A percentile compares a stretch with the other conserved stretches of the same genome.
Evolutionary conservation across 2,888 invertebrate species (phyloP).

Genomic region (Hemistola chrysoprasaria): DNA sequence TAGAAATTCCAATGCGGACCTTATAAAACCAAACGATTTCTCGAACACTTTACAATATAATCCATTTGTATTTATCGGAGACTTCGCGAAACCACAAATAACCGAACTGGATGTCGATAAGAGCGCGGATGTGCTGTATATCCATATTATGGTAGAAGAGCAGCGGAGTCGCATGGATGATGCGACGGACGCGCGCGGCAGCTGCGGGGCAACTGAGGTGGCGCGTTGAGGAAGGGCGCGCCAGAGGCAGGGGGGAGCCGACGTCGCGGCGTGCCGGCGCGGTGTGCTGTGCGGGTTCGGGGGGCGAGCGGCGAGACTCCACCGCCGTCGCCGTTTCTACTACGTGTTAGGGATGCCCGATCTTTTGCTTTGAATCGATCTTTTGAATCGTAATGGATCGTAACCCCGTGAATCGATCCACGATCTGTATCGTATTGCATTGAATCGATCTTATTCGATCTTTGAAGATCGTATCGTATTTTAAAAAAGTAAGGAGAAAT

Average conservation of each 20-base stretch:
- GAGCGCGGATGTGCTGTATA: slow-evolving; percentile 76
- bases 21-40: slow-evolving; percentile 61
- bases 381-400: too few species aligned
- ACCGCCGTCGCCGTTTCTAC: slow-evolving; percentile 57
- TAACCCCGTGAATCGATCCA: too few species aligned
- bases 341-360: too few species aligned
- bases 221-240: slow-evolving; percentile 36
- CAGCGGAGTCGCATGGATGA: slow-evolving; percentile 70
- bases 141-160: slow-evolving; percentile 73
- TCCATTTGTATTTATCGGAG: slow-evolving; percentile 78
- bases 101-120: slow-evolving; percentile 73
- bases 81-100: slow-evolving; percentile 79
- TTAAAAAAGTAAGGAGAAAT: too few species aligned
- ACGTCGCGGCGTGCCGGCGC: slow-evolving; percentile 33
- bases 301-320: slow-evolving; percentile 37
- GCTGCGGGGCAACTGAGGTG: slow-evolving; percentile 75
- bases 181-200: slow-evolving; percentile 78
- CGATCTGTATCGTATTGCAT: too few species aligned
- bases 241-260: slow-evolving; percentile 29
- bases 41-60: slow-evolving; percentile 78
- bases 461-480: too few species aligned
- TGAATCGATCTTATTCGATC: too few species aligned
- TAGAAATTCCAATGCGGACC: slow-evolving; percentile 79
- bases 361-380: too few species aligned
- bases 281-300: slow-evolving; percentile 24